phyloP scores from a whole-genome alignment of 92 coral and sea anemone species.

The Scolanthus callimorphus region DNA sequence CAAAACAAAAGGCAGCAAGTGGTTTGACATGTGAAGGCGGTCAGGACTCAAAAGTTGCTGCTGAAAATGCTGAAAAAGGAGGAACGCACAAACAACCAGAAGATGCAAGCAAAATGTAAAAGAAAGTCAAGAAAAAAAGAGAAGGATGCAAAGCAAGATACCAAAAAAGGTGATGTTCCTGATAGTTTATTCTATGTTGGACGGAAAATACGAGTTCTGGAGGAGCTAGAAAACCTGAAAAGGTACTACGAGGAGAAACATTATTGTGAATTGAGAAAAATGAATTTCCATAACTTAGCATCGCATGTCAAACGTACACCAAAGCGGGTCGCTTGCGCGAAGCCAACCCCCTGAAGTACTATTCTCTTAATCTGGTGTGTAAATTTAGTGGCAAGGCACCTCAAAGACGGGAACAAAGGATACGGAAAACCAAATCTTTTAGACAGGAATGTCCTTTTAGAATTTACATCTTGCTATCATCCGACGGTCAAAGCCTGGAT shows the following conservation, averaged over 20 bases:
- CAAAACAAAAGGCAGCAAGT: background rate
- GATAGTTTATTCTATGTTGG: constrained; percentile 9
- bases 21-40: constrained; percentile 1
- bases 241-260: constrained; percentile 17
- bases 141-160: too few relatives aligned
- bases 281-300: constrained; percentile 28
- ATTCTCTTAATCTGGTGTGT: constrained; percentile 18
- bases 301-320: constrained; percentile 50
- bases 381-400: constrained; percentile 11
- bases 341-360: constrained; percentile 32
- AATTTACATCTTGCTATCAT: constrained; percentile 27
- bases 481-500: constrained; percentile 46
- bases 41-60: background rate
- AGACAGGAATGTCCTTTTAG: constrained; percentile 59
- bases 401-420: background rate
- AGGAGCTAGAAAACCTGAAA: constrained; percentile 13
- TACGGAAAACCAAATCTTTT: constrained; percentile 29
- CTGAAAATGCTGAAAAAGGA: too few relatives aligned
- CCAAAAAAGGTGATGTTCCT: background rate
- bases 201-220: constrained; percentile 9
- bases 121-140: too few relatives aligned
- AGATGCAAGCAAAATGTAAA: too few relatives aligned
- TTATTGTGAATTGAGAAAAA: constrained; percentile 47
- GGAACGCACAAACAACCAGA: too few relatives aligned
- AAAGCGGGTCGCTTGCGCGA: constrained; percentile 30